Evolutionary conservation across 2,797 vertebrate species (phyloP).

Genomic region (Anomalospiza imberbis): DNA sequence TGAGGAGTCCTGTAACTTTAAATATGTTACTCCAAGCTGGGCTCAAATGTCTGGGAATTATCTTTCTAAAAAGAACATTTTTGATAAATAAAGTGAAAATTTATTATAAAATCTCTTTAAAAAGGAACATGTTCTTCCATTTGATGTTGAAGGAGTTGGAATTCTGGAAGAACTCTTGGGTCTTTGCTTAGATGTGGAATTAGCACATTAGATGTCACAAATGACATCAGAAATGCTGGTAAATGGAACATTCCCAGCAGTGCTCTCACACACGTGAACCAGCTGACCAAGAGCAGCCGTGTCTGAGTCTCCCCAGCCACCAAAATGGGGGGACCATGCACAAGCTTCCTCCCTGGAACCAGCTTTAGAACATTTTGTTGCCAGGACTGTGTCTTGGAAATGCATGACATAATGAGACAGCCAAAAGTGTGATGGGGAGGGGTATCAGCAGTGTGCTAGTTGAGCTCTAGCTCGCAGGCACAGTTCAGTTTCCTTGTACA

Average conservation of each 20-base stretch:
- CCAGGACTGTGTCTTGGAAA: background rate
- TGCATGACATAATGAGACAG: accelerated
- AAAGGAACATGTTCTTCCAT: background rate
- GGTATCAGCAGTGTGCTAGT: background rate
- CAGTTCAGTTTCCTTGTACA: background rate
- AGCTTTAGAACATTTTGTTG: background rate
- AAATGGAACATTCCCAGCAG: background rate
- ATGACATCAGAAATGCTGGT: background rate
- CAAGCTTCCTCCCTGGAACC: background rate
- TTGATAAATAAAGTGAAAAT: background rate
- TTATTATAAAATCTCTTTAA: background rate
- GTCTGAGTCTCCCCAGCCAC: background rate
- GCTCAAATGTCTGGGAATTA: background rate
- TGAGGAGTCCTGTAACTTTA: background rate
- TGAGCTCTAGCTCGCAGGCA: background rate
- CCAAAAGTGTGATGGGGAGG: background rate
- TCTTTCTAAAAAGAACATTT: background rate
- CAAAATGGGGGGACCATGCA: background rate
- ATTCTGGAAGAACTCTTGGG: background rate
- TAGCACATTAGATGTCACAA: background rate
- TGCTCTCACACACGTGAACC: accelerated
- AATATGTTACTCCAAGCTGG: background rate
- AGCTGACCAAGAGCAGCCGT: background rate
- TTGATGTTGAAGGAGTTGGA: background rate
- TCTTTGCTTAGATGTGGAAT: background rate